phyloP scores from a whole-genome alignment of 2,888 invertebrate species.

The Beris morrisii region DNA sequence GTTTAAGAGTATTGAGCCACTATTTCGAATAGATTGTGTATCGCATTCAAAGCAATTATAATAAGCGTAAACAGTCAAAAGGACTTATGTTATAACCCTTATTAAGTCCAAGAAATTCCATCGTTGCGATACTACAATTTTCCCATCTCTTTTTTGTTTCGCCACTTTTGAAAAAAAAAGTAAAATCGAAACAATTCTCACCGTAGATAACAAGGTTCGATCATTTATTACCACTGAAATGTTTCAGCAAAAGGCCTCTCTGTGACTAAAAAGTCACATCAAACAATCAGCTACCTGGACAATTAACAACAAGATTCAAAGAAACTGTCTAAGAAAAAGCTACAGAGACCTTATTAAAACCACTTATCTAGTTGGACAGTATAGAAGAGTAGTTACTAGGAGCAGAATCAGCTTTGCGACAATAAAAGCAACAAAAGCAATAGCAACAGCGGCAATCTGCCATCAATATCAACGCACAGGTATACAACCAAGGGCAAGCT shows the following conservation, averaged over 20 bases:
- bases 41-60: no score
- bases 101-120: no score
- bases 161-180: neutral
- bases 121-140: no score
- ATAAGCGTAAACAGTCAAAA: no score
- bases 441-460: conserved; percentile 10
- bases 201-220: conserved; percentile 31
- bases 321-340: conserved; percentile 32
- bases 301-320: conserved; percentile 32
- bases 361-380: conserved; percentile 30
- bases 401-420: conserved; percentile 8
- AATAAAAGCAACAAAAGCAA: neutral
- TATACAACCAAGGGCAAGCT: no score
- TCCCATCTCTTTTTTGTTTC: no score
- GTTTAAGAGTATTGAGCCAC: no score
- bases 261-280: conserved; percentile 28
- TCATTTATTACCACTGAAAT: conserved; percentile 26
- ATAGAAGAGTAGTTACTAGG: conserved; percentile 7
- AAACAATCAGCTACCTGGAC: conserved; percentile 32
- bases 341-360: conserved; percentile 28
- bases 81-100: no score
- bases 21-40: no score
- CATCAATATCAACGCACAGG: neutral
- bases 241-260: conserved; percentile 13
- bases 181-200: conserved; percentile 14